phyloP scores from a whole-genome alignment of 2,113 vertebrate genomes.

The Illadopsis cleaveri region DNA sequence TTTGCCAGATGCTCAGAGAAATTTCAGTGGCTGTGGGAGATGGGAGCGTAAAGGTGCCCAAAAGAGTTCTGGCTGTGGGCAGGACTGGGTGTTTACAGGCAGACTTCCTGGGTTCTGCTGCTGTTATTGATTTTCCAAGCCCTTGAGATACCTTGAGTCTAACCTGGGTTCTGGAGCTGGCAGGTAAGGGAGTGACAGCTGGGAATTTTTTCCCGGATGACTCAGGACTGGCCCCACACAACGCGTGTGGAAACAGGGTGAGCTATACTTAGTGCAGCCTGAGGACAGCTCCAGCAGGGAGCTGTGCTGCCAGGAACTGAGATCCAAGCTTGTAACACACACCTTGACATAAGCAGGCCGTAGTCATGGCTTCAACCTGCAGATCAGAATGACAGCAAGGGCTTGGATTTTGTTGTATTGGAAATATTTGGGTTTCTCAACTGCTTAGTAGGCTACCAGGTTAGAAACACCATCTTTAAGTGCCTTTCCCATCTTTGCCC shows the following conservation, averaged over 20 bases:
- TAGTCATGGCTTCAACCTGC: neutral
- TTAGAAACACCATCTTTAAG: neutral
- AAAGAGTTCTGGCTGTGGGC: neutral
- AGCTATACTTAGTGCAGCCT: neutral
- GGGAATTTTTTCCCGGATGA: neutral
- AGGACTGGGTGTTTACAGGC: neutral
- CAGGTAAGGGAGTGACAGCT: neutral
- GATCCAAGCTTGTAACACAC: neutral
- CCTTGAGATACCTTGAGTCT: neutral
- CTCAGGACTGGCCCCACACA: conserved; percentile 7
- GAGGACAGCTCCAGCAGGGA: neutral
- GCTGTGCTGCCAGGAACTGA: neutral
- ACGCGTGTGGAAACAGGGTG: neutral
- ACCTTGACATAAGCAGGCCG: neutral
- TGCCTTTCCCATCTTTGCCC: neutral
- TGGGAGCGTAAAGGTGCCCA: neutral
- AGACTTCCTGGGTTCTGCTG: neutral
- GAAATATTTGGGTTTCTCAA: neutral
- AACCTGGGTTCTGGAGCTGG: neutral
- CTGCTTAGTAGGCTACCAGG: neutral
- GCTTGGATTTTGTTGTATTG: neutral
- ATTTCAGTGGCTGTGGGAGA: neutral
- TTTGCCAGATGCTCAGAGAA: neutral
- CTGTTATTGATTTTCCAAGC: neutral
- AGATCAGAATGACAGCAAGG: neutral